Evolutionary conservation across 2,888 invertebrate species (phyloP), one percentile per base, ranked within the genome.

Genomic region (Kuschelorhynchus macadamiae): DNA sequence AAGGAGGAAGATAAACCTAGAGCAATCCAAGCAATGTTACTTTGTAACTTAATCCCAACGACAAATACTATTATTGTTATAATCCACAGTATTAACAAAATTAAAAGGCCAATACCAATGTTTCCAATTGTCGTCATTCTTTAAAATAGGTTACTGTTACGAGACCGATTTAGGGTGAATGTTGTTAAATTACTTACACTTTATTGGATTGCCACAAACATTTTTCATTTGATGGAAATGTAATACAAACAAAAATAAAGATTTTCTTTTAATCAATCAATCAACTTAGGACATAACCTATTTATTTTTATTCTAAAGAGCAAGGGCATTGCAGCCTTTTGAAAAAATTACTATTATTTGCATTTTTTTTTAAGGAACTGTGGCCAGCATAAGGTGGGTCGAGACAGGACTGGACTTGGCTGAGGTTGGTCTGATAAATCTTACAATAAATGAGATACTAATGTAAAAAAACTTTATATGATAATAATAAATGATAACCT

Each of bases 31-130:
- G 91, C 91, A 68, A 91, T 82, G 77, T 85, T 88, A 81, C 88
- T 90, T 71, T 89, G 89, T 39, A 89, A 88, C 76, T 89, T 87
- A 44, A 90, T 83, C 1, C 91, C 88, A 55, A 91, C 82, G 77
- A 90, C 87, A 76, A 90, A 91, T 74, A 90, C 79, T 75, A 90
- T 78, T 36, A 89, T 82, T 30, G 90, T 88, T 63, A 87, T 76
- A 72, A 88, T 85, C 91, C 92, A 92, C 74, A 90, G 80, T 64
- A 87, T 82, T 69, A 89, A 85, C 77, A 92, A 82, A 75, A 90
- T 84, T 80, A 91, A 89, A 68, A 91, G 85, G 74, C 91, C 91
- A 71, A 89, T 83, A 77, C 91, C 91, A 76, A 91, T 86, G 74
- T 74, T 81, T 64, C 83, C 83, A 65, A 83, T 74, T 64, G 74